These are phyloP conservation scores for Hepsetus odoe DNA, from an alignment of 2,113 vertebrate species.

Conservation along the genomic window DNA sequence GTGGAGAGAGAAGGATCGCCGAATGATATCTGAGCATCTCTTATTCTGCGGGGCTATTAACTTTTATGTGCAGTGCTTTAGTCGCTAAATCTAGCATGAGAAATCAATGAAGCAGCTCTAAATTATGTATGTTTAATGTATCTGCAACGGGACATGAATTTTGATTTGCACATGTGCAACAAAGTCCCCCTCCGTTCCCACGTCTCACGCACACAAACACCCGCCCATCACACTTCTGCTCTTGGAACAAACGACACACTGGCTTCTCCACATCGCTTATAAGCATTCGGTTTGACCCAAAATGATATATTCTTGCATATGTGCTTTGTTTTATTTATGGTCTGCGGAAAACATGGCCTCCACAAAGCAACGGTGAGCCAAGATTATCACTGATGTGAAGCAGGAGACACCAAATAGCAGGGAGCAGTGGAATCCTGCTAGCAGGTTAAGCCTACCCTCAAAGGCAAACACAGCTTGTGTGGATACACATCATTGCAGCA, in stretches of 20 bases:
- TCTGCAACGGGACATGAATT: conserved; percentile 45
- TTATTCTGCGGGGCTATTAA: conserved; percentile 58
- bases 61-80: conserved; percentile 65
- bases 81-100: conserved; percentile 69
- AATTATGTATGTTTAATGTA: conserved; percentile 57
- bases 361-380: neutral
- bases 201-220: neutral
- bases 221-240: neutral
- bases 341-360: neutral
- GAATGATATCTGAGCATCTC: conserved; percentile 57
- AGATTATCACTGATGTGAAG: neutral
- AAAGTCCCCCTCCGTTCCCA: neutral
- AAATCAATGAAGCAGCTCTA: conserved; percentile 64
- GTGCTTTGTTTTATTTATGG: neutral
- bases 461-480: conserved; percentile 15
- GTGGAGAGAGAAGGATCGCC: conserved; percentile 1
- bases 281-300: neutral
- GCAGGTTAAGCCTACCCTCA: conserved; percentile 1
- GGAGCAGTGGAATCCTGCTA: neutral
- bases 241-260: too few species aligned
- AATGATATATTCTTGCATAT: neutral
- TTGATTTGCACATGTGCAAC: conserved; percentile 20
- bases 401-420: conserved; percentile 15
- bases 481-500: conserved; percentile 22
- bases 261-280: too few species aligned